Percentiles rank a stretch among this genome's conserved stretches.
Conservation (phyloP, 2,888 invertebrate genomes). For the Melieria picta region DNA sequence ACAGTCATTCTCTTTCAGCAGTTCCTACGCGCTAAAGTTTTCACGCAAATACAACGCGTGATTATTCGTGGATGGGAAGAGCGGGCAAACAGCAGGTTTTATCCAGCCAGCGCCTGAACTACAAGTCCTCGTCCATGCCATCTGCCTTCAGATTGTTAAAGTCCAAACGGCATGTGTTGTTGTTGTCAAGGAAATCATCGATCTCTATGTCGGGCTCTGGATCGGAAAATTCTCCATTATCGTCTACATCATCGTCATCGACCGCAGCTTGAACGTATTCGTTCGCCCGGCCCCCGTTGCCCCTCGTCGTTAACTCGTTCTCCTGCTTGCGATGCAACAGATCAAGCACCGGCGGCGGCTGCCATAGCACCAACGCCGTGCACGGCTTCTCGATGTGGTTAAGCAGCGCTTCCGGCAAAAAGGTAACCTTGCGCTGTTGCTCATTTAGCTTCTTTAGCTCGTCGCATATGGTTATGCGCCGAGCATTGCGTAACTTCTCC, state of each 20-base stretch:
- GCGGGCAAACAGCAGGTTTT: too few relatives aligned
- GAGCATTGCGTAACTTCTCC: conserved; percentile 66
- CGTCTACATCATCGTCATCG: conserved; percentile 15
- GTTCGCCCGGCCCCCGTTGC: conserved; percentile 10
- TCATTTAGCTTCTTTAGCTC: conserved; percentile 72
- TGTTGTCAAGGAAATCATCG: conserved; percentile 58
- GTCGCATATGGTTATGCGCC: conserved; percentile 74
- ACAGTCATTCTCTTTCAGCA: too few relatives aligned
- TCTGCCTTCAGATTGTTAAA: conserved; percentile 59
- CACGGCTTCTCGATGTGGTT: conserved; percentile 77
- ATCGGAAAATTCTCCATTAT: conserved; percentile 18
- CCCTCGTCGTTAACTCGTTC: conserved; percentile 15
- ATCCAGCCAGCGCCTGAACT: conserved; percentile 36
- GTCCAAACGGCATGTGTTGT: conserved; percentile 66
- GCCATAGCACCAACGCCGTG: conserved; percentile 84
- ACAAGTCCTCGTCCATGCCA: conserved; percentile 64
- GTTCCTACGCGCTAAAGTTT: too few relatives aligned
- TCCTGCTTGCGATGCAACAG: conserved; percentile 24
- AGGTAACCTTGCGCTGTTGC: conserved; percentile 68
- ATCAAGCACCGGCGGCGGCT: conserved; percentile 71
- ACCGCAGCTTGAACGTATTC: conserved; percentile 8
- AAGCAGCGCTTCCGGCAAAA: conserved; percentile 75
- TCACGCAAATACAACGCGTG: too few relatives aligned
- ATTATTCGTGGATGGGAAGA: too few relatives aligned
- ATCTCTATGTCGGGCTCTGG: conserved; percentile 40